These are phyloP conservation scores for Caenorhabditis macrosperma DNA, from an alignment of 2,888 invertebrate genomes.

Conservation along the genomic window DNA sequence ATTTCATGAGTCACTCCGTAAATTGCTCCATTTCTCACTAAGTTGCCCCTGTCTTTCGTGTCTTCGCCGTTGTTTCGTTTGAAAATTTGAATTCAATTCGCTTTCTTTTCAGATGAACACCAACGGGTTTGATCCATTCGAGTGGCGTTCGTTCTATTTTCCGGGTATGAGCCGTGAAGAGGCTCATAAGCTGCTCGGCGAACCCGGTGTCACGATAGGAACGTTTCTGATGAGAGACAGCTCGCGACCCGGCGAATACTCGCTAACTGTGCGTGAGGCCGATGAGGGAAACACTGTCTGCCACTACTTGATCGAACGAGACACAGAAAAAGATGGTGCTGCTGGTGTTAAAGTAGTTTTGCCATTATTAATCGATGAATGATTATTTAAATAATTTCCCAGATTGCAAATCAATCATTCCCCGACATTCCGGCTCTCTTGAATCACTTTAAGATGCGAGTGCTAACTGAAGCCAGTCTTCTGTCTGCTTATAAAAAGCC, in stretches of 20 bases:
- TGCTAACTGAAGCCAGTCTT: slow-evolving; percentile 94
- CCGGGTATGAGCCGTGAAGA: slow-evolving; percentile 72
- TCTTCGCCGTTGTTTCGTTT: too few species aligned
- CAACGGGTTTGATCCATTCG: slow-evolving; percentile 73
- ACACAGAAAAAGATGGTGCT: slow-evolving; percentile 66
- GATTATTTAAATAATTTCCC: background rate
- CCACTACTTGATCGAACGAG: slow-evolving; percentile 74
- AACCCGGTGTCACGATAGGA: slow-evolving; percentile 60
- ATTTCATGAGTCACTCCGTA: slow-evolving; percentile 8
- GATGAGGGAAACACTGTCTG: slow-evolving; percentile 61
- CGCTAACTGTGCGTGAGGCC: slow-evolving; percentile 71
- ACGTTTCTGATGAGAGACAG: slow-evolving; percentile 75
- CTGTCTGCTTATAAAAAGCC: slow-evolving; percentile 85
- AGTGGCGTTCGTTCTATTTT: slow-evolving; percentile 74
- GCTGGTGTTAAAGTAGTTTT: slow-evolving; percentile 53
- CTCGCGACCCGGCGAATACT: slow-evolving; percentile 69
- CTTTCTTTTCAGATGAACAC: slow-evolving; percentile 18
- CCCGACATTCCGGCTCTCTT: slow-evolving; percentile 91
- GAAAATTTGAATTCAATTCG: too few species aligned
- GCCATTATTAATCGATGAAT: background rate
- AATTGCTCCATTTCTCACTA: background rate
- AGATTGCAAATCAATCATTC: slow-evolving; percentile 94
- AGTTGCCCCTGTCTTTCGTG: background rate
- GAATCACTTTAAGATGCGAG: slow-evolving; percentile 95
- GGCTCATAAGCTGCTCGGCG: slow-evolving; percentile 64